Percentiles rank a stretch among this genome's conserved stretches.
phyloP scores from a whole-genome alignment of 1,140 invertebrate species.

The Drosophila willistoni region DNA sequence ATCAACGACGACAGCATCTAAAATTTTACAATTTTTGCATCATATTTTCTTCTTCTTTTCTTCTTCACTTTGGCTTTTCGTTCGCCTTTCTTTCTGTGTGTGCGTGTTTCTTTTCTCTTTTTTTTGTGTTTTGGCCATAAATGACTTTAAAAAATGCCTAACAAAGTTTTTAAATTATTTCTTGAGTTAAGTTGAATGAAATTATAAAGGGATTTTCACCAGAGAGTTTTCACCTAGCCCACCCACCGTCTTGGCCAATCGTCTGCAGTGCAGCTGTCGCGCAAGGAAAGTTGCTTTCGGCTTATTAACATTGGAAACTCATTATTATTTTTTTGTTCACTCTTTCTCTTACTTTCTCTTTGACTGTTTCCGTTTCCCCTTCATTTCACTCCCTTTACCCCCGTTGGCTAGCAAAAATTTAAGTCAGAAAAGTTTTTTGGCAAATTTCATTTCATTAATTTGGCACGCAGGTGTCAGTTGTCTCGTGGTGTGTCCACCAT shows the following conservation, averaged over 20 bases:
- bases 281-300: constrained; percentile 32
- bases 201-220: constrained; percentile 73
- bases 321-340: constrained; percentile 76
- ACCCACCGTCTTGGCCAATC: not conserved
- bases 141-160: constrained; percentile 78
- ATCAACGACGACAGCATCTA: constrained; percentile 62
- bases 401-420: constrained; percentile 35
- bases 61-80: constrained; percentile 22
- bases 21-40: constrained; percentile 47
- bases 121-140: constrained; percentile 49
- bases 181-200: constrained; percentile 71
- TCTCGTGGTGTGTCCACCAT: constrained; percentile 30
- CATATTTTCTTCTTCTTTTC: constrained; percentile 22
- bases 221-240: constrained; percentile 4
- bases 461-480: constrained; percentile 64
- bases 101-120: not conserved
- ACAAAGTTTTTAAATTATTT: constrained; percentile 80
- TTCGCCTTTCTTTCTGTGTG: constrained; percentile 3
- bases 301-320: constrained; percentile 81
- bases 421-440: constrained; percentile 47
- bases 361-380: constrained; percentile 10
- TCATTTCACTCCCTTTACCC: not conserved
- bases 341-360: not conserved
- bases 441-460: constrained; percentile 77
- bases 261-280: constrained; percentile 68